Percentiles rank a stretch among this genome's conserved stretches.
Conservation (phyloP, 2,797 vertebrate species). For the Channallabes apus region DNA sequence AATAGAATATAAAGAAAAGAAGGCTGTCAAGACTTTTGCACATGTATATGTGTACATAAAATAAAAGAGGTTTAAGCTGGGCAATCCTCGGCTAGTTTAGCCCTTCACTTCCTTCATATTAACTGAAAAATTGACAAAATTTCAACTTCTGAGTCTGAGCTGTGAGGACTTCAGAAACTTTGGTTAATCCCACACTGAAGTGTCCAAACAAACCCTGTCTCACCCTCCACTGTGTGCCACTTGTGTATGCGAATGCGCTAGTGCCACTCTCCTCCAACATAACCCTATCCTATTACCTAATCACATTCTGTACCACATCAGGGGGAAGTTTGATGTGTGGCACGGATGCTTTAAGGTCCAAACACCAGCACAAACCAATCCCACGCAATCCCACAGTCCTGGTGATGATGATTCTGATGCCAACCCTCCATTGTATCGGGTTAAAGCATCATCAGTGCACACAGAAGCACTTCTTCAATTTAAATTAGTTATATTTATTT, state of each 20-base stretch:
- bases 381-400: constrained; percentile 37
- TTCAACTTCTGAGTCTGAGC: neutral
- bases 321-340: constrained; percentile 50
- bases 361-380: constrained; percentile 6
- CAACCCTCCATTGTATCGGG: neutral
- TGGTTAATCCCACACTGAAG: constrained; percentile 56
- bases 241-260: constrained; percentile 31
- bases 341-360: constrained; percentile 49
- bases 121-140: neutral
- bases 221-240: constrained; percentile 44
- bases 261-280: constrained; percentile 38
- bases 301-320: constrained; percentile 51
- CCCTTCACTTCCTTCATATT: neutral
- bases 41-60: neutral
- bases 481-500: no score
- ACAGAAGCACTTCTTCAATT: no score
- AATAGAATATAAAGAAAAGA: no score
- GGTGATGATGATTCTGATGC: constrained; percentile 20
- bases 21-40: no score
- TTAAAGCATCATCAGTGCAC: neutral
- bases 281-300: constrained; percentile 46
- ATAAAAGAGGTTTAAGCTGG: no score
- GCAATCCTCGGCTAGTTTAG: neutral
- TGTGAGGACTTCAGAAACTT: constrained; percentile 23
- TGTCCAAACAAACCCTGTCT: constrained; percentile 25